Conservation (phyloP, 1,140 invertebrate genomes). For the Drosophila serrata region DNA sequence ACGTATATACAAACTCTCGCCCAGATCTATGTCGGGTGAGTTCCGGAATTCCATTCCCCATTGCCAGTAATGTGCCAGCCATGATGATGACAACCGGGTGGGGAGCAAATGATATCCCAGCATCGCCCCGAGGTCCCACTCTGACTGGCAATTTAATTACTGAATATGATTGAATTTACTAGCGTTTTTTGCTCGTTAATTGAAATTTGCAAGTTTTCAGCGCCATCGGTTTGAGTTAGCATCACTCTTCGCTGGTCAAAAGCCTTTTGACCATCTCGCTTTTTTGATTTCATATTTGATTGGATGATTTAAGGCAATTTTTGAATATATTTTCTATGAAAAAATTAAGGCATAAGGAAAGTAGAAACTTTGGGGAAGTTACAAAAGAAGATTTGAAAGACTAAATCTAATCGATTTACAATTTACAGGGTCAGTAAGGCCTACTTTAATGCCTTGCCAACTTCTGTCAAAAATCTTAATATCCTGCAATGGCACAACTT, state of each 20-base stretch:
- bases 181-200: slow-evolving; percentile 38
- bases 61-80: slow-evolving; percentile 51
- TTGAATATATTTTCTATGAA: background rate
- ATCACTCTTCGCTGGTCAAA: background rate
- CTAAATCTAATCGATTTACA: background rate
- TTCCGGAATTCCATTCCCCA: background rate
- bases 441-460: background rate
- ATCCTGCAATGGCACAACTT: background rate
- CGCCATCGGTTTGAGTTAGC: slow-evolving; percentile 17
- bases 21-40: slow-evolving; percentile 11
- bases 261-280: background rate
- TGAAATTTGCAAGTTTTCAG: slow-evolving; percentile 35
- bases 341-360: background rate
- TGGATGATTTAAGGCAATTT: background rate
- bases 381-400: background rate
- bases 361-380: background rate
- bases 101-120: slow-evolving; percentile 3
- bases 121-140: background rate
- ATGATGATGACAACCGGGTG: slow-evolving; percentile 57
- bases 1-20: slow-evolving; percentile 1
- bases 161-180: slow-evolving; percentile 45
- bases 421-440: too few relatives aligned
- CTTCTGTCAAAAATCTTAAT: background rate
- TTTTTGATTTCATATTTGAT: background rate
- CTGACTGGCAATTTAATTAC: slow-evolving; percentile 43